Conservation (phyloP, 2,797 vertebrate species). For the Sebastes dallii region DNA sequence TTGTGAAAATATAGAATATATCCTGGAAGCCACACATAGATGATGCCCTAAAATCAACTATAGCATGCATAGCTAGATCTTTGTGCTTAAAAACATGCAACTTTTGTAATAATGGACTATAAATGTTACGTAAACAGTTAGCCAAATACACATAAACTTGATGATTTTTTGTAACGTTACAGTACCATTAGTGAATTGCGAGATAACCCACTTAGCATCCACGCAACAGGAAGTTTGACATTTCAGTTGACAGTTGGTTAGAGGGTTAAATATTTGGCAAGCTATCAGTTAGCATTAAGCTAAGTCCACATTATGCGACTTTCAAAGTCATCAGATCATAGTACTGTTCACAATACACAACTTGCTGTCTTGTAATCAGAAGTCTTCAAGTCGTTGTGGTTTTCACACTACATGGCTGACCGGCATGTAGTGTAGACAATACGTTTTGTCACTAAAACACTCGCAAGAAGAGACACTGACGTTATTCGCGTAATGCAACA, state of each 20-base stretch:
- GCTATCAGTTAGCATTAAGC: no score
- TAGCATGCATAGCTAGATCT: neutral
- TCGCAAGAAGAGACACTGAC: accelerated
- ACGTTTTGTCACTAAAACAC: no score
- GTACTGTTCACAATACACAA: no score
- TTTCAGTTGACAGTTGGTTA: neutral
- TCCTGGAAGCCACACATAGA: neutral
- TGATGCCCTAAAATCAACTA: neutral
- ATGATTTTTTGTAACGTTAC: neutral
- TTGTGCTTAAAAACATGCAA: neutral
- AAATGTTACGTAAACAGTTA: neutral
- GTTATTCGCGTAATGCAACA: no score
- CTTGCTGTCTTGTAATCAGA: no score
- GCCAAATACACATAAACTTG: neutral
- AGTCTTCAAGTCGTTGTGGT: no score
- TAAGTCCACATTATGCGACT: no score
- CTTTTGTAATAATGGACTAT: neutral
- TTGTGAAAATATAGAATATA: neutral
- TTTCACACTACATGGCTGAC: no score
- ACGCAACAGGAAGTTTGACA: neutral
- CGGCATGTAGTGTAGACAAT: no score
- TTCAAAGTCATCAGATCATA: no score
- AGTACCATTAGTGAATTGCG: neutral
- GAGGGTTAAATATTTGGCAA: neutral
- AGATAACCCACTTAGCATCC: neutral